Base-by-base conservation (phyloP, 1,140 invertebrate species). In the Cyphomyrmex costatus region DNA sequence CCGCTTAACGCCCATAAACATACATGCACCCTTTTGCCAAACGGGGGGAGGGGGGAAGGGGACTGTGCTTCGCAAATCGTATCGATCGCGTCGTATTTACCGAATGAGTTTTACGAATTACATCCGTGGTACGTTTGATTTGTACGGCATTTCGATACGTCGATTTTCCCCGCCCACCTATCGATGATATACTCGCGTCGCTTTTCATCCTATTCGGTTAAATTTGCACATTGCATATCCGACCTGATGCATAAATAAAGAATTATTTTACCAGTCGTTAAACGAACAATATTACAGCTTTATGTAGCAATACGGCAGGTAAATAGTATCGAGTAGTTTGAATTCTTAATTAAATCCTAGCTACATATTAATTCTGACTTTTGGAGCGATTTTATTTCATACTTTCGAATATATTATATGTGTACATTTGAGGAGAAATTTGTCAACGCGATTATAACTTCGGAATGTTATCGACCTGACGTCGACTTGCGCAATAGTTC, bases 31-130 rank as follows among this genome's bases (percentile, higher is more conserved):
- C 85, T 86, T 82, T 86, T 5, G 21, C 56, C 21, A 42, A 66
- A 51, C n/a, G 30, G 14, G 27, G 21, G 27, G 21, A n/a, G 30
- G 4, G 2, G 7, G 6, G n/a, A 4, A 27, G 53, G 21, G n/a
- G 36, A 21, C n/a, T 24, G 42, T 27, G 70, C 68, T 51, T 49
- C 61, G 80, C 80, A 76, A 87, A 77, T 87, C 60, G 53, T 85
- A 74, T 84, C 83, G 80, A 85, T 61, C 82, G 70, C 82, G 42
- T 49, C n/a, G 46, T 84, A 87, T 84, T 87, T 87, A 78, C 82
- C 61, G 49, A 70, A 86, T 78, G 83, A 85, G 84, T 87, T 85
- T 85, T 85, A 56, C 84, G 61, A 86, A 86, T 86, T 86, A 86
- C 58, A 60, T 83, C 70, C 70, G 85, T n/a, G 68, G 79, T 33